Base-by-base conservation (phyloP, 2,888 invertebrate species). In the Dynastes maya region DNA sequence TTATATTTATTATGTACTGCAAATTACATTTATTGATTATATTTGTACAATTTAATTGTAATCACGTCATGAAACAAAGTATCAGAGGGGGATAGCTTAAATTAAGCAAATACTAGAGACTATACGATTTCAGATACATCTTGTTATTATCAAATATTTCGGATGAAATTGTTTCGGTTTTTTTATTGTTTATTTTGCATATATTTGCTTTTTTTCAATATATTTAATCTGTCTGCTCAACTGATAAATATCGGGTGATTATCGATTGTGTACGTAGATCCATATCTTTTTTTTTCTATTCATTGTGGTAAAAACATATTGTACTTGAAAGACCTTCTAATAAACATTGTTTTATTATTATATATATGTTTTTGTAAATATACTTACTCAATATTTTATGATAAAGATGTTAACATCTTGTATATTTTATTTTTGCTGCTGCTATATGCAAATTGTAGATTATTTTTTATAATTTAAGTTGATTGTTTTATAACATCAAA, bases 281-380 rank as follows among this genome's bases (percentile, higher is more conserved):
- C 51, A 49, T 68, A 74, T 68, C 51, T 40, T 74, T 71, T 37
- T 29, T 58, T 74, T 74, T 51, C 51, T 61, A 45, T 74, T 61
- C 61, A 74, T 63, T 74, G 72, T 74, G 72, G 61, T 68, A 68
- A 61, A 72, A 16, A 74, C n/a, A 74, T 61, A 72, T 72, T 72
- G 72, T 74, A 74, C 61, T 74, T 74, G 72, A 74, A 45, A 27
- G 72, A 74, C 63, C 72, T 45, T 74, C 72, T 74, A 74, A 74
- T 74, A 74, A 74, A 74, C 49, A 74, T 74, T 74, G 72, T 74
- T 74, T 74, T 74, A 74, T 74, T 74, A 74, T 74, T 61, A 74
- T 40, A 74, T 45, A 61, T 29, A 74, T 74, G 61, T 74, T 74
- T 74, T 74, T 74, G 45, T 74, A 63, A 63, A 61, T 29, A 27